Evolutionary conservation across 2,888 invertebrate species (phyloP).

Genomic region (Xestia ashworthii): DNA sequence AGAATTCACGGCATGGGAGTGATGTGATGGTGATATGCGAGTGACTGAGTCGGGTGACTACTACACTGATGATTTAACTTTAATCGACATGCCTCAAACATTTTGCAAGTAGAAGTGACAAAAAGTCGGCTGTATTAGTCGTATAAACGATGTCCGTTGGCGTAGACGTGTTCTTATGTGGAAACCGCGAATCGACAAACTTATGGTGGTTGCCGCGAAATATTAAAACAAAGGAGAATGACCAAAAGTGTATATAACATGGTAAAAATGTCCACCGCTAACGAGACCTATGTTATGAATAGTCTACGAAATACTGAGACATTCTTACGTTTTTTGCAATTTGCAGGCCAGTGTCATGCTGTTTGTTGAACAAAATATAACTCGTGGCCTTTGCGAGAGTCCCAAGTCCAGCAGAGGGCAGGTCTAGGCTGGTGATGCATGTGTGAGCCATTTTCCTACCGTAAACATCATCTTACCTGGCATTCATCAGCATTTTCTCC

Average conservation of each 20-base stretch:
- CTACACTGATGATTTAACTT: not conserved
- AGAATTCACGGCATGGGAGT: not conserved
- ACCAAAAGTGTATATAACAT: no score
- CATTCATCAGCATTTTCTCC: slow-evolving; percentile 83
- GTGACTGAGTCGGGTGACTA: not conserved
- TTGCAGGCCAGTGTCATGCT: no score
- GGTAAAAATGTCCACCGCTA: no score
- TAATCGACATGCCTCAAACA: not conserved
- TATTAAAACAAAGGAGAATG: no score
- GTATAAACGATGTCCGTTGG: not conserved
- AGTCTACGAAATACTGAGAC: no score
- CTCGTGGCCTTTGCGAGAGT: no score
- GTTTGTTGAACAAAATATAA: no score
- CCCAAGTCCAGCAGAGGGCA: not conserved
- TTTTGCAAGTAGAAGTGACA: not conserved
- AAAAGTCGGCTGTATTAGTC: not conserved
- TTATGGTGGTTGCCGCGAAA: no score
- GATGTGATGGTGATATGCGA: no score
- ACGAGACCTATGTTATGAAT: no score
- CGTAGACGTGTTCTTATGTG: not conserved
- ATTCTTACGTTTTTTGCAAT: no score
- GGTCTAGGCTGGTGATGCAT: not conserved
- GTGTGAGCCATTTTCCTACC: not conserved
- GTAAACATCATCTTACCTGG: slow-evolving; percentile 73
- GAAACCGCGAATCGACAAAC: not conserved